These are phyloP conservation scores for Notodromas monacha DNA, from an alignment of 2,888 invertebrate species.

Conservation along the genomic window DNA sequence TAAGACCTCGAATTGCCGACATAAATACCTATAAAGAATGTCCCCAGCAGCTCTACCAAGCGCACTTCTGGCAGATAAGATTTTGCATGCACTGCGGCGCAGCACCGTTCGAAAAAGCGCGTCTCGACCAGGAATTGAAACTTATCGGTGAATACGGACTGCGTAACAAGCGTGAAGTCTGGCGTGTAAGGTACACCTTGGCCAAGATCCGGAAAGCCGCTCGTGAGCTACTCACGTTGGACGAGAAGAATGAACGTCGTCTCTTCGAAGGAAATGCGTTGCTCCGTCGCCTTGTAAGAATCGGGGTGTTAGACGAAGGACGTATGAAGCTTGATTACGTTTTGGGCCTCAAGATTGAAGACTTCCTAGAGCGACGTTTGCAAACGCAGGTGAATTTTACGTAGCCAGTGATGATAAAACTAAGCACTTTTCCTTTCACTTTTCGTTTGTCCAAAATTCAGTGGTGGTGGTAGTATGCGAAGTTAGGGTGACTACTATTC, in stretches of 20 bases:
- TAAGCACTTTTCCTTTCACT: too few relatives aligned
- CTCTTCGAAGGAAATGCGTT: constrained; percentile 98
- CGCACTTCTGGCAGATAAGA: too few relatives aligned
- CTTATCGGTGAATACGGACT: constrained; percentile 97
- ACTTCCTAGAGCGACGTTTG: constrained; percentile 93
- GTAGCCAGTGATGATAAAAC: too few relatives aligned
- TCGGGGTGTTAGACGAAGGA: constrained; percentile 84
- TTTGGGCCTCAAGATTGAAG: constrained; percentile 88
- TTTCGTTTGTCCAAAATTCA: too few relatives aligned
- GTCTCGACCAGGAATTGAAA: constrained; percentile 93
- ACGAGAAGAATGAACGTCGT: constrained; percentile 87
- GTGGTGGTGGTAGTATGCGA: too few relatives aligned
- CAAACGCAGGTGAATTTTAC: too few relatives aligned
- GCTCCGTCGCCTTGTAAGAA: constrained; percentile 78
- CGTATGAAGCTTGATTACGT: constrained; percentile 99
- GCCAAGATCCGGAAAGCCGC: constrained; percentile 99
- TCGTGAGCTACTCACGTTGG: constrained; percentile 82
- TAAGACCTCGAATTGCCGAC: too few relatives aligned
- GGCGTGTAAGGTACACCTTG: constrained; percentile 92
- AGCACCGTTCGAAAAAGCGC: constrained; percentile 99
- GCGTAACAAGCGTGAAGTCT: constrained; percentile 95
- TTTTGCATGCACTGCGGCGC: too few relatives aligned
- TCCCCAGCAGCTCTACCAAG: too few relatives aligned
- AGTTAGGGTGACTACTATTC: too few relatives aligned
- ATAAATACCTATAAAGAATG: too few relatives aligned